Conservation (phyloP, 2,113 vertebrate species). For the Oreochromis spilurus region DNA sequence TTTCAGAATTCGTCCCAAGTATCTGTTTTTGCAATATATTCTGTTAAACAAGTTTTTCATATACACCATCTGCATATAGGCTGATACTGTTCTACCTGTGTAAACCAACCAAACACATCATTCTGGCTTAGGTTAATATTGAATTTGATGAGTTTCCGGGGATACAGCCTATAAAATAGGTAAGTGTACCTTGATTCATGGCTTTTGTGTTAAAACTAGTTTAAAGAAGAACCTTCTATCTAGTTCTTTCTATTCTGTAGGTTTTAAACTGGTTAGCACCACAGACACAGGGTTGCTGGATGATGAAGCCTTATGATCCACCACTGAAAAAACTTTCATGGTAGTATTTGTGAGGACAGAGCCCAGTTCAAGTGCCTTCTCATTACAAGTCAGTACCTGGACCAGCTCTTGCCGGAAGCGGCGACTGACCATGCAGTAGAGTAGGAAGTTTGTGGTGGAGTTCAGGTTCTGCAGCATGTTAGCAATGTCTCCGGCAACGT, state of each 20-base stretch:
- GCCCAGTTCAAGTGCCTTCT: background rate
- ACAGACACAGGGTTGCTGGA: background rate
- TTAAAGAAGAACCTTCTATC: background rate
- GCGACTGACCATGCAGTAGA: slow-evolving; percentile 74
- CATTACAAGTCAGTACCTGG: slow-evolving; percentile 34
- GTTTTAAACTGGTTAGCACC: slow-evolving; percentile 52
- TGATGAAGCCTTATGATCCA: background rate
- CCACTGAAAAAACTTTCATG: slow-evolving; percentile 68
- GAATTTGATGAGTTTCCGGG: background rate
- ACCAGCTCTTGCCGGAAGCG: slow-evolving; percentile 68
- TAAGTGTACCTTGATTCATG: background rate
- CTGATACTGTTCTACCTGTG: background rate
- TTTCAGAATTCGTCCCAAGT: background rate
- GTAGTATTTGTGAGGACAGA: slow-evolving; percentile 56
- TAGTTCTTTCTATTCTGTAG: background rate
- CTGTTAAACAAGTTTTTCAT: background rate
- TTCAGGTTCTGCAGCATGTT: slow-evolving; percentile 80
- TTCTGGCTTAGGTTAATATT: background rate
- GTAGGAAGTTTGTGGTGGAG: slow-evolving; percentile 76
- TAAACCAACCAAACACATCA: background rate
- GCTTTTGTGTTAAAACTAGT: background rate
- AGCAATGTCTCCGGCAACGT: slow-evolving; percentile 66
- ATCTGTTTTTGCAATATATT: background rate
- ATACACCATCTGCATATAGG: background rate
- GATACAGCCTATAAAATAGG: background rate